Evolutionary conservation across 2,888 invertebrate genomes (phyloP), one percentile per base, ranked within the genome.

Genomic region (Sphecodes monilicornis): DNA sequence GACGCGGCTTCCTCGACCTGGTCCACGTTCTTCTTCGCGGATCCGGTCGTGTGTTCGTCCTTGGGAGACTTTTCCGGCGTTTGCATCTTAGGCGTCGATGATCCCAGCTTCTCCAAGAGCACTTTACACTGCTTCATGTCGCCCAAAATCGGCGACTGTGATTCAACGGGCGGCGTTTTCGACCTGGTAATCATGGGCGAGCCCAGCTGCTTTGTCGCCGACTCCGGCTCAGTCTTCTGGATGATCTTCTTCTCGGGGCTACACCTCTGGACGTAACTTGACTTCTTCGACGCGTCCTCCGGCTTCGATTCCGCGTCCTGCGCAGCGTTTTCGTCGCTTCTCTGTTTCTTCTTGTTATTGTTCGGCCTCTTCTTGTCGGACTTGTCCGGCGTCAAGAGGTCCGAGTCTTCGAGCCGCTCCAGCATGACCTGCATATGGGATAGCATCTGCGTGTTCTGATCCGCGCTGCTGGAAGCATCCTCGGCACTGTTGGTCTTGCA

Each of bases 401-500:
- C 10, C 11, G 79, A 54, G 36, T 22, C 57, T 70, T 92, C 92
- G 39, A 94, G 78, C 26, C 93, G 89, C 22, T 93, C 91, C 80
- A 94, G 76, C 13, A 92, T 81, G 1, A 94, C 85, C 76, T 91
- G 78, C 46, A 93, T 74, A 66, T 80, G 43, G 13, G 78, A 74
- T 43, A 46, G 68, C 18, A 26, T 0, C 16, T 3, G 8, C 22
- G 46, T 13, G 5, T 0, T 3, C n/a, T 66, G 11, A 4, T 13
- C 5, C 1, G 1, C 22, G 39, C 32, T n/a, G 1, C 0, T 22
- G 4, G 10, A 22, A 36, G 3, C 32, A 32, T 16, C 8, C 36
- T n/a, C 22, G 4, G 22, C 66, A 10, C 4, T 4, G 22, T 8
- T 50, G 76, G 32, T 36, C 29, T 39, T 36, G 41, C 46, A 69